These are phyloP conservation scores for Geopemphigus sp. DNA, from an alignment of 1,140 invertebrate species.

Conservation along the genomic window DNA sequence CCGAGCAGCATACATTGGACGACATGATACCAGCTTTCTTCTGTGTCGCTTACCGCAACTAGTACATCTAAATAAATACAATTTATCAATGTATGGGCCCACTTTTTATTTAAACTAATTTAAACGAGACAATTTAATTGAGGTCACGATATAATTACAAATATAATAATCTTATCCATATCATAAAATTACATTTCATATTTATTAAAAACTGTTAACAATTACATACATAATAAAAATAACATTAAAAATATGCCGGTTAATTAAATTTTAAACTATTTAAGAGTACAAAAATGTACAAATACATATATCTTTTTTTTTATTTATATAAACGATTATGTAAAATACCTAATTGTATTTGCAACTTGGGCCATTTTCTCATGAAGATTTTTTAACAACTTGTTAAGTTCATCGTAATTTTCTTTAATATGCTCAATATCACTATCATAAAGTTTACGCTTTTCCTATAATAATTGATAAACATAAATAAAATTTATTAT, in stretches of 20 bases:
- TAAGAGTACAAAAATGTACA: too few species aligned
- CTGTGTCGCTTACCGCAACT: conserved; percentile 87
- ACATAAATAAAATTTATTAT: conserved; percentile 12
- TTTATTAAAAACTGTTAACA: too few species aligned
- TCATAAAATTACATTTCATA: too few species aligned
- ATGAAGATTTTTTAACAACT: conserved; percentile 79
- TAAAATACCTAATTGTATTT: conserved; percentile 71
- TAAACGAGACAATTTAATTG: too few species aligned
- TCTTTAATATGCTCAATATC: conserved; percentile 76
- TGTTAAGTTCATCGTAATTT: conserved; percentile 78
- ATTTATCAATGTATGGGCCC: neutral
- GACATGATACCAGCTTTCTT: conserved; percentile 74
- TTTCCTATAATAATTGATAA: conserved; percentile 62
- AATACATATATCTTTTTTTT: too few species aligned
- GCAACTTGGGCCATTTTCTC: conserved; percentile 91
- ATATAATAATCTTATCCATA: too few species aligned
- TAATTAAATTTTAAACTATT: too few species aligned
- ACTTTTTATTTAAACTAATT: too few species aligned
- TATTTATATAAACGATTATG: too few species aligned
- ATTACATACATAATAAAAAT: too few species aligned
- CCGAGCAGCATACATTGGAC: conserved; percentile 84
- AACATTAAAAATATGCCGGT: too few species aligned
- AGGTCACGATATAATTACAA: too few species aligned
- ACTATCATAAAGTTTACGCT: conserved; percentile 71
- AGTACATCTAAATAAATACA: conserved; percentile 67